A percentile compares a stretch with the other conserved stretches of the same genome.
These are phyloP conservation scores for Drosophila grimshawi DNA, from an alignment of 1,140 invertebrate species.

Conservation along the genomic window DNA sequence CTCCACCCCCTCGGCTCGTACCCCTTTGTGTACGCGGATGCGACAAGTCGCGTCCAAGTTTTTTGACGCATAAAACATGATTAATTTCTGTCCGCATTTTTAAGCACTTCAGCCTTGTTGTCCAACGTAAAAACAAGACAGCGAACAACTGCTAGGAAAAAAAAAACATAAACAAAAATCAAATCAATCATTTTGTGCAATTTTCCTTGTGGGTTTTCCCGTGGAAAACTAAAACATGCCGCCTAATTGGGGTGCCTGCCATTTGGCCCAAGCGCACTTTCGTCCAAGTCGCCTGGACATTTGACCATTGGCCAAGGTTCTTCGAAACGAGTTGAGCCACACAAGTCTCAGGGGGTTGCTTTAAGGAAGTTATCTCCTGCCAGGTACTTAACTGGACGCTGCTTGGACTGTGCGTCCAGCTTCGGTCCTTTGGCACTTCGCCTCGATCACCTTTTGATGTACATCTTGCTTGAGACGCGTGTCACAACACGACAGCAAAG, in stretches of 20 bases:
- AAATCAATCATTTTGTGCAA: conserved; percentile 65
- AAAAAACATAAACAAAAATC: conserved; percentile 14
- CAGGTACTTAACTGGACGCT: conserved; percentile 9
- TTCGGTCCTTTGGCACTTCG: conserved; percentile 21
- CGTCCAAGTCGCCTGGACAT: conserved; percentile 30
- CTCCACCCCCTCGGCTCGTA: not conserved
- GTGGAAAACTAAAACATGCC: conserved; percentile 46
- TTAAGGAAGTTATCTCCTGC: conserved; percentile 26
- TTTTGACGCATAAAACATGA: conserved; percentile 64
- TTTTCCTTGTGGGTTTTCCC: conserved; percentile 47
- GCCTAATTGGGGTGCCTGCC: conserved; percentile 74
- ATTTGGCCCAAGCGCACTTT: conserved; percentile 56
- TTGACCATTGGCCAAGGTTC: conserved; percentile 60
- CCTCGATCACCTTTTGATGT: conserved; percentile 35
- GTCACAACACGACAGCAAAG: conserved; percentile 40
- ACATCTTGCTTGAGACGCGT: conserved; percentile 51
- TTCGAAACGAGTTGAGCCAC: conserved; percentile 27
- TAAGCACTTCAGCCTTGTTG: conserved; percentile 33
- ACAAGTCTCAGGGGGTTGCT: conserved; percentile 52
- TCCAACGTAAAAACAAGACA: conserved; percentile 3
- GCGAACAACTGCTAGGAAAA: not conserved
- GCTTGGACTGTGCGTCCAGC: conserved; percentile 1
- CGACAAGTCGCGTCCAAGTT: conserved; percentile 27
- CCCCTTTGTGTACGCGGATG: conserved; percentile 14
- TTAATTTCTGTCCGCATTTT: conserved; percentile 67